Base-by-base conservation (phyloP, 2,113 vertebrate species). In the Hirundichthys speculiger region DNA sequence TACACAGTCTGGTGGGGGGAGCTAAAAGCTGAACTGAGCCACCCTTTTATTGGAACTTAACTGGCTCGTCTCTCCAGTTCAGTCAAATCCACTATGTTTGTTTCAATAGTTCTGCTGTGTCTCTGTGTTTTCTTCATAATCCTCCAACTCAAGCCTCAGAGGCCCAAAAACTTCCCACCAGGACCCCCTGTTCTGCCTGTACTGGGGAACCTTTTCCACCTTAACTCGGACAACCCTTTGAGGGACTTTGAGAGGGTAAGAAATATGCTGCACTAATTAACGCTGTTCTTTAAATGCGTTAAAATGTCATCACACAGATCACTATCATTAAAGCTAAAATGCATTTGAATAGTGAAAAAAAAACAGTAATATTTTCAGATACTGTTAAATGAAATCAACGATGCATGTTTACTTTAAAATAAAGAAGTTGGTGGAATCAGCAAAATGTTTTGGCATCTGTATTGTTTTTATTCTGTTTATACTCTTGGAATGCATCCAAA, bases 121-220 rank as follows among this genome's bases (percentile, higher is more conserved):
- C 12, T 89, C 42, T 75, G 69, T 1, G 1, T 91, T 22, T 60
- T 65, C 52, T 64, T 88, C 27, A 6, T 92, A 19, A 34, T 86
- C n/a, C 9, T 87, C 63, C 71, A 25, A 50, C 2, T 77, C 43
- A 76, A 67, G 85, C 69, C 0, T 78, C 84, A 75, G 75, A 87
- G 84, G 46, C 85, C 84, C 54, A 80, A 88, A 69, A 93, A 91
- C 80, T 91, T 93, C 27, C 91, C 92, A 13, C 90, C 92, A 0
- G 91, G 92, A 42, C 92, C 92, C 1, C 9, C 25, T 0, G 8
- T 57, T 0, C 24, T 92, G 13, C 92, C 91, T 0, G 1, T 93
- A 20, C 53, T 93, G 27, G 91, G 92, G 13, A 93, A 88, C 60
- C 60, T 92, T 24, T 65, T 91, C 13, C 58, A 90, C 3, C 34